Conservation (phyloP, 1,140 invertebrate species). For the Akabosia matsudoensis region DNA sequence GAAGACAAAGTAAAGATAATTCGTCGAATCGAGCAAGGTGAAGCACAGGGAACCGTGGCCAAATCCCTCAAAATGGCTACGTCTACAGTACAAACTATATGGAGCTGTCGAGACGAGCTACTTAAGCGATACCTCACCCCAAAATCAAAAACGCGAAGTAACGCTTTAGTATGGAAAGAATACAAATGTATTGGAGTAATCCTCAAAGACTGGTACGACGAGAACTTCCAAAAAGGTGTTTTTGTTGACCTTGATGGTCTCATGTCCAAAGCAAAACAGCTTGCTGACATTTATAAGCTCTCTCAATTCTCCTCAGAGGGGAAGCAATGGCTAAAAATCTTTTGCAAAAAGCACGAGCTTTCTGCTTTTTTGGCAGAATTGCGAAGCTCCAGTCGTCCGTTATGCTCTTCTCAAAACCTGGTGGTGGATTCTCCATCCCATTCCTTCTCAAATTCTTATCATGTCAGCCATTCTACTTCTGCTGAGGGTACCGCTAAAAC, state of each 20-base stretch:
- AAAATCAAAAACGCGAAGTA: background rate
- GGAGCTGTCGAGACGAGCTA: background rate
- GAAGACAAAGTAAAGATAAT: conserved; percentile 1
- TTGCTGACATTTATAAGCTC: background rate
- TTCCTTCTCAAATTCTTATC: too few relatives aligned
- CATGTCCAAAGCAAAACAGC: background rate
- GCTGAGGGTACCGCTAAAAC: too few relatives aligned
- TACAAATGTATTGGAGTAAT: background rate
- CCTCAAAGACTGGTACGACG: background rate
- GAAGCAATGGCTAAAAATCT: background rate
- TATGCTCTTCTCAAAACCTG: too few relatives aligned
- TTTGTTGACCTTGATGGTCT: background rate
- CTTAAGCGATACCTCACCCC: background rate
- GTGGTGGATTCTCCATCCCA: too few relatives aligned
- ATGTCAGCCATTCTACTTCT: too few relatives aligned
- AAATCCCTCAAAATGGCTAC: background rate
- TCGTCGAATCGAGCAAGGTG: background rate
- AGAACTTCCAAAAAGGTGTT: background rate
- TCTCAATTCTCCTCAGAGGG: background rate
- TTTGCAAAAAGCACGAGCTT: conserved; percentile 17
- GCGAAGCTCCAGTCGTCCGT: too few relatives aligned
- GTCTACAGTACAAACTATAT: conserved; percentile 1
- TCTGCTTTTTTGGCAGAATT: too few relatives aligned
- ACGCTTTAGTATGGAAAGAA: background rate
- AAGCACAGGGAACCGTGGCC: background rate